Evolutionary conservation across 1,140 invertebrate genomes (phyloP), one percentile per base, ranked within the genome.

Genomic region (Rhynchophorus ferrugineus): DNA sequence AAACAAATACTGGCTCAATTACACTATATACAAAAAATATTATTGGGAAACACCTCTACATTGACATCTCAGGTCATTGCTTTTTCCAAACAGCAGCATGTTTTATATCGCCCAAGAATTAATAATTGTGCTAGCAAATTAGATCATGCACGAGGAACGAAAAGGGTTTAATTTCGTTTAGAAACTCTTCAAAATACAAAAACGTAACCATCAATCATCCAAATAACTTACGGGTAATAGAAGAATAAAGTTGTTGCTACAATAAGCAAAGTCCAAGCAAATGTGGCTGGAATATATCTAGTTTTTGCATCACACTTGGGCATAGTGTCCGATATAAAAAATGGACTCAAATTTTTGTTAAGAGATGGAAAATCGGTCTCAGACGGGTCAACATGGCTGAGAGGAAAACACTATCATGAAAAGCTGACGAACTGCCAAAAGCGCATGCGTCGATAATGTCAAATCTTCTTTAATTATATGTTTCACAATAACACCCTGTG

Each of bases 211-310:
- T 18, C 20, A 44, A 42, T 19, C 16, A 46, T 38, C 47, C 33
- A 61, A 62, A 63, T 61, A 60, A 92, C 91, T 94, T 80, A 95
- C 92, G 93, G 90, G 75, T 90, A 95, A 73, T 87, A 90, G 77
- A 95, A 97, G 81, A 97, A 98, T 59, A 93, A 78, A 64, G 83
- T 83, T 59, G 93, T 95, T 57, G 91, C 89, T 64, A 82, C 82
- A 64, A 97, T 75, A 59, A 98, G 78, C 64, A 98, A 77, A 56
- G 84, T 83, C 95, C 95, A 98, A 67, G 95, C 94, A 76, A 95
- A 89, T 67, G 89, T 88, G 68, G 93, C 93, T 72, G 95, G 95
- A 76, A 96, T 84, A 76, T 89, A 92, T 78, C 87, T 87, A 69
- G 88, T 91, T 74, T 87, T 90, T 68, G 88, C 83, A 79, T 90